Percentiles rank a stretch among this genome's conserved stretches.
phyloP scores from a whole-genome alignment of 2,113 vertebrate genomes.

The Otolemur garnettii region DNA sequence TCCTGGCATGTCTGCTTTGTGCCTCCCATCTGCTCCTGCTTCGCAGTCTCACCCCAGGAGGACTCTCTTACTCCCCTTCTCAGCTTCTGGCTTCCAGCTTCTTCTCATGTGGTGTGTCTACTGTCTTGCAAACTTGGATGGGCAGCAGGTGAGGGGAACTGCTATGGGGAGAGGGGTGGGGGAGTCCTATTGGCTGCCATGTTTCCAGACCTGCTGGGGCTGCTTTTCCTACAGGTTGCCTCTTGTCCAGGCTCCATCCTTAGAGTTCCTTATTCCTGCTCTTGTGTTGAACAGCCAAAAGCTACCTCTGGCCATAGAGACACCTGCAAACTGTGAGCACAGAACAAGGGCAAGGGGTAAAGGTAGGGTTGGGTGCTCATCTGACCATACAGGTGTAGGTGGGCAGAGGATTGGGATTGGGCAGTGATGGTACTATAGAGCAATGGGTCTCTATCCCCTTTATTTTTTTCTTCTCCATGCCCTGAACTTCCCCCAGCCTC shows the following conservation, averaged over 20 bases:
- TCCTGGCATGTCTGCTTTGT: conserved; percentile 89
- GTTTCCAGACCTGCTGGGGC: neutral
- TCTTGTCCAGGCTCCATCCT: conserved; percentile 90
- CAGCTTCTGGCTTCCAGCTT: conserved; percentile 89
- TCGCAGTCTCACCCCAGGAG: conserved; percentile 73
- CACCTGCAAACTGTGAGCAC: conserved; percentile 86
- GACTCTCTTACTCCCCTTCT: conserved; percentile 62
- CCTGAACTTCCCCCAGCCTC: conserved; percentile 62
- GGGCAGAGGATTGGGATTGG: neutral
- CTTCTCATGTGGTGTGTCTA: conserved; percentile 91
- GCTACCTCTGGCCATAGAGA: conserved; percentile 41
- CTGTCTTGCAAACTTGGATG: conserved; percentile 88
- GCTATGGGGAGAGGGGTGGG: neutral
- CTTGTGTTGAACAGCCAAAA: conserved; percentile 87
- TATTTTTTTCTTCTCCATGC: neutral
- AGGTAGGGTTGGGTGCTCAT: neutral
- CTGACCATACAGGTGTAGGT: neutral
- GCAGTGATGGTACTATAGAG: neutral
- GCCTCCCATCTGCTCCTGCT: conserved; percentile 88
- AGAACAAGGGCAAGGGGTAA: neutral
- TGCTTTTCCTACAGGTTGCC: conserved; percentile 88
- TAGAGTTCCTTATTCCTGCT: conserved; percentile 91
- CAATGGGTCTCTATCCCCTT: neutral
- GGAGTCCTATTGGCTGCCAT: neutral
- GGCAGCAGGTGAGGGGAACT: conserved; percentile 89